These are phyloP conservation scores for Phylloscopus collybita DNA, from an alignment of 2,797 vertebrate genomes.

Conservation along the genomic window DNA sequence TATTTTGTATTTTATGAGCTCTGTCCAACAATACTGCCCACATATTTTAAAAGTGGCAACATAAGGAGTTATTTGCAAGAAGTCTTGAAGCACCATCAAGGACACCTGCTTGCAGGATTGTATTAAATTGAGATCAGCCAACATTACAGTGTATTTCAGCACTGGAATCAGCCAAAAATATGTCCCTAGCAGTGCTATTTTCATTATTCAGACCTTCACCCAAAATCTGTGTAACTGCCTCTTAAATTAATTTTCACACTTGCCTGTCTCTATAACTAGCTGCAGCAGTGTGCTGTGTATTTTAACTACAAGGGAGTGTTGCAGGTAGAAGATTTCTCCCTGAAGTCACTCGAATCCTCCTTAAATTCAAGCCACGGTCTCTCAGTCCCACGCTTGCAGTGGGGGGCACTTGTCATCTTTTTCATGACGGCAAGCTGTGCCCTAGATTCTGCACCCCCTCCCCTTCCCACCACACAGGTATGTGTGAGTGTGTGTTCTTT, in stretches of 20 bases:
- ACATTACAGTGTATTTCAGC: conserved; percentile 25
- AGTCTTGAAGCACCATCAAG: conserved; percentile 62
- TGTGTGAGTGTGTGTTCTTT: not conserved
- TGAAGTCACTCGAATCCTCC: conserved; percentile 45
- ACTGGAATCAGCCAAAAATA: conserved; percentile 49
- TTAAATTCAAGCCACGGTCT: conserved; percentile 56
- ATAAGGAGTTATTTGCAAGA: conserved; percentile 70
- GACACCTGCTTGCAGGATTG: conserved; percentile 63
- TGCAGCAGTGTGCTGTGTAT: conserved; percentile 29
- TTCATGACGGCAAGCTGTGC: conserved; percentile 49
- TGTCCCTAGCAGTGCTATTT: conserved; percentile 65
- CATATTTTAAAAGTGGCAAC: conserved; percentile 60
- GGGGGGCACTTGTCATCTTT: conserved; percentile 57
- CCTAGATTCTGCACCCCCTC: conserved; percentile 42
- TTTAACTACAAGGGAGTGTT: conserved; percentile 56
- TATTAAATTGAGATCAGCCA: conserved; percentile 57
- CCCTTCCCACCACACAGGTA: conserved; percentile 16
- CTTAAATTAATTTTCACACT: conserved; percentile 68
- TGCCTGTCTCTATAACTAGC: conserved; percentile 53
- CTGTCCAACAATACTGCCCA: conserved; percentile 61
- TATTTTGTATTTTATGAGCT: conserved; percentile 41
- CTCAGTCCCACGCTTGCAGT: conserved; percentile 53
- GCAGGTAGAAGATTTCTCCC: conserved; percentile 59
- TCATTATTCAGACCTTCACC: conserved; percentile 70
- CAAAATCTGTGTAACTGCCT: conserved; percentile 66